Percentiles rank a stretch among this genome's conserved stretches.
These are phyloP conservation scores for Cephalopachus bancanus DNA, from an alignment of 2,797 vertebrate genomes.

Conservation along the genomic window DNA sequence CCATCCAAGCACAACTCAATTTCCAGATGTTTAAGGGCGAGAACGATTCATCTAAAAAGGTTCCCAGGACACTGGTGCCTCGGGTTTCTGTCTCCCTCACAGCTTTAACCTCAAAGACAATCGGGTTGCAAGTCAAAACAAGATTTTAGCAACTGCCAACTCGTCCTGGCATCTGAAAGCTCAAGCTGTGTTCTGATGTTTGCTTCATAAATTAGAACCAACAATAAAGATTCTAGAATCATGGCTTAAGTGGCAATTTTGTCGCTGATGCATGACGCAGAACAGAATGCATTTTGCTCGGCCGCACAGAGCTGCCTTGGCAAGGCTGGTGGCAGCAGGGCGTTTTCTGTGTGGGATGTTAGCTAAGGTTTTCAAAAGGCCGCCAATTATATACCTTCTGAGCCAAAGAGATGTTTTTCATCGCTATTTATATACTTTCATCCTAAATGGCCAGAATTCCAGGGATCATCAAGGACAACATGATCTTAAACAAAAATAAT, in stretches of 20 bases:
- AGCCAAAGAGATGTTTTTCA: slow-evolving; percentile 56
- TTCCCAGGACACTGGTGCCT: background rate
- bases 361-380: slow-evolving; percentile 60
- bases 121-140: slow-evolving; percentile 74
- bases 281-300: slow-evolving; percentile 26
- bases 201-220: slow-evolving; percentile 76
- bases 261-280: slow-evolving; percentile 67
- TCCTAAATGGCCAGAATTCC: slow-evolving; percentile 20
- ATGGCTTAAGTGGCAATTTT: slow-evolving; percentile 65
- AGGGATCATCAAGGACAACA: slow-evolving; percentile 24
- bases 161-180: slow-evolving; percentile 74
- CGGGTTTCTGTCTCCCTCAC: background rate
- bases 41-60: slow-evolving; percentile 1
- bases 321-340: slow-evolving; percentile 23
- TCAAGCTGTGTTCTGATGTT: slow-evolving; percentile 71
- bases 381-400: slow-evolving; percentile 43
- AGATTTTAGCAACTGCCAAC: slow-evolving; percentile 68
- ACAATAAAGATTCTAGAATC: slow-evolving; percentile 72
- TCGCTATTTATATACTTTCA: slow-evolving; percentile 67
- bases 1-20: background rate
- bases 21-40: slow-evolving; percentile 29
- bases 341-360: slow-evolving; percentile 17
- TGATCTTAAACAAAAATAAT: slow-evolving; percentile 55
- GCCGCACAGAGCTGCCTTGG: background rate
- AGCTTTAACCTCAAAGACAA: slow-evolving; percentile 58